Evolutionary conservation across 2,888 invertebrate genomes (phyloP), one percentile per base, ranked within the genome.

Genomic region (Noctua janthina): DNA sequence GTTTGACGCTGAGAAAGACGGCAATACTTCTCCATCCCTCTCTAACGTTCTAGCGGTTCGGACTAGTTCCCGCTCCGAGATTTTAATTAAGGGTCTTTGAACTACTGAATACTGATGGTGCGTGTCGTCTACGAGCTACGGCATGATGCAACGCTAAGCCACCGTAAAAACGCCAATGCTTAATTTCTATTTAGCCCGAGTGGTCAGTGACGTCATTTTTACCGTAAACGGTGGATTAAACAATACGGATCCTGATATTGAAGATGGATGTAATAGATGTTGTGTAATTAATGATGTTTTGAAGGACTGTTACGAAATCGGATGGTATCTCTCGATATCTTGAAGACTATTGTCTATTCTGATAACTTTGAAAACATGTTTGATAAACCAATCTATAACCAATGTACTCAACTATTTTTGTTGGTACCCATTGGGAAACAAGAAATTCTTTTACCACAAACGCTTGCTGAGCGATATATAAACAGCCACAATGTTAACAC

Each of bases 21-120:
- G 70, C 81, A 74, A 85, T 74, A 83, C 76, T 81, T 79, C 74
- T 75, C 76, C 79, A 81, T 89, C 87, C 77, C 81, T 71, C 75
- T 89, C 87, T 86, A 81, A 84, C 88, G 74, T 83, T 87, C 85
- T 91, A 91, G 89, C 91, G 91, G 89, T 90, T 85, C 87, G 89
- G 82, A 89, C 87, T 87, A 88, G 90, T 88, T 91, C 90, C 90
- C 89, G 91, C 90, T 87, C 78, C 67, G 91, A 90, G 91, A 92
- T 93, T 91, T 91, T 91, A 93, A 92, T 92, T 89, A 93, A 92
- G 92, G 93, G 93, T 94, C 93, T 93, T 93, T 94, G 94, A 94
- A 94, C 94, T 90, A 91, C 86, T 85, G 82, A 83, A 85, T 78
- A 84, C 85, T 86, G 87, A 87, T 92, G 92, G 89, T 90, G 91